A percentile compares a stretch with the other conserved stretches of the same genome.
Evolutionary conservation across 2,888 invertebrate species (phyloP).

Genomic region (Trissolcus brochymenae): DNA sequence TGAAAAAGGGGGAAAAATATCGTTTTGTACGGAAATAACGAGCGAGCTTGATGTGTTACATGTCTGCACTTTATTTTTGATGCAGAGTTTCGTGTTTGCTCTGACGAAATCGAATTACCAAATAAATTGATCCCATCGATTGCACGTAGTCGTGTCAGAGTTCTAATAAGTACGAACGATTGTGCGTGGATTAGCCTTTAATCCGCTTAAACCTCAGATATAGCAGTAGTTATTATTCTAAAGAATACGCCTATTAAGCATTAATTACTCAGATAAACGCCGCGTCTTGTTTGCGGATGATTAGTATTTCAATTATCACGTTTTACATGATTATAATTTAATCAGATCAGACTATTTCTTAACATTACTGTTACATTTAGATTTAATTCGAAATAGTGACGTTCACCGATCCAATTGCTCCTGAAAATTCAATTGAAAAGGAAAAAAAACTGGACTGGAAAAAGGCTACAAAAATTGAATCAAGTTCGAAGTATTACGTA

Average conservation of each 20-base stretch:
- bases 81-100: conserved; percentile 12
- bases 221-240: conserved; percentile 45
- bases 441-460: conserved; percentile 60
- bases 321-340: no score
- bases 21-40: conserved; percentile 59
- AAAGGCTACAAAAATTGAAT: conserved; percentile 58
- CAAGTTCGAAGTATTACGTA: conserved; percentile 66
- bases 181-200: conserved; percentile 41
- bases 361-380: no score
- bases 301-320: neutral
- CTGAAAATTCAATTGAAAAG: conserved; percentile 21
- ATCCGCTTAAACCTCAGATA: conserved; percentile 49
- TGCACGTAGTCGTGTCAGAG: conserved; percentile 21
- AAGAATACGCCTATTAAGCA: conserved; percentile 37
- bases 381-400: neutral
- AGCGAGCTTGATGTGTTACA: conserved; percentile 20
- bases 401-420: neutral
- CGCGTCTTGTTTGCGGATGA: conserved; percentile 7
- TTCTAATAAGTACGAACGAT: conserved; percentile 48
- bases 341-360: no score
- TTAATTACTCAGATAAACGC: conserved; percentile 27
- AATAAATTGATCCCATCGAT: conserved; percentile 36
- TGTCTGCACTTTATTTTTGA: conserved; percentile 33
- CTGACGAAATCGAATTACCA: conserved; percentile 37
- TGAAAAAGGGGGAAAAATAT: conserved; percentile 60